These are phyloP conservation scores for Corydoras sp. DNA, from an alignment of 2,113 vertebrate genomes.

Conservation along the genomic window DNA sequence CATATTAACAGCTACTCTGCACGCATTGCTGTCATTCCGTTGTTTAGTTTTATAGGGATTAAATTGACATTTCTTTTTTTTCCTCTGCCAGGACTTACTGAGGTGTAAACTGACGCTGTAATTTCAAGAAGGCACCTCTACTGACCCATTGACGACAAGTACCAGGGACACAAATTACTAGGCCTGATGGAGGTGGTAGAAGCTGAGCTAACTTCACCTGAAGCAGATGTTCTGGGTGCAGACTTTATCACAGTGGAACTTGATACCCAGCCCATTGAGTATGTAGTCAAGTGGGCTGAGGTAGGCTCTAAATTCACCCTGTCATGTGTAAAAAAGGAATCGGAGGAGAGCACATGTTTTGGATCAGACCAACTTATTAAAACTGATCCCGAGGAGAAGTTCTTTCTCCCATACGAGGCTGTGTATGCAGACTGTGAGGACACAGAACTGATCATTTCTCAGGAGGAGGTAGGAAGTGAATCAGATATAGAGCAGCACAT, in stretches of 20 bases:
- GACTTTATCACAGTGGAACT: conserved; percentile 72
- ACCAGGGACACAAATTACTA: neutral
- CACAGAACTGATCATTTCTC: conserved; percentile 60
- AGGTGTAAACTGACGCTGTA: too few species aligned
- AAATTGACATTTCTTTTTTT: neutral
- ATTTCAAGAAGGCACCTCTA: too few species aligned
- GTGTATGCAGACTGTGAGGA: conserved; percentile 63
- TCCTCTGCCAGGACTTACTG: conserved; percentile 17
- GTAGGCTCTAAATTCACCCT: conserved; percentile 69
- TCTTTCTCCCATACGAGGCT: conserved; percentile 65
- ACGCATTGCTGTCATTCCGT: too few species aligned
- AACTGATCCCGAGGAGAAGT: conserved; percentile 58
- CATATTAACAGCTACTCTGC: too few species aligned
- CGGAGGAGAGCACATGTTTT: conserved; percentile 47
- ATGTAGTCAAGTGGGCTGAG: conserved; percentile 70
- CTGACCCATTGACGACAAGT: neutral
- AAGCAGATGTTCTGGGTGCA: conserved; percentile 61
- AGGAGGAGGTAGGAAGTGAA: conserved; percentile 50
- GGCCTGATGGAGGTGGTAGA: conserved; percentile 61
- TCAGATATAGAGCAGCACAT: conserved; percentile 40
- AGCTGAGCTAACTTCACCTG: conserved; percentile 59
- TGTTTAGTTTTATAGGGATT: neutral
- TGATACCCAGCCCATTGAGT: conserved; percentile 71
- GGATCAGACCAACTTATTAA: conserved; percentile 51
- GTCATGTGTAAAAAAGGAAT: conserved; percentile 66